Percentiles rank a stretch among this genome's conserved stretches.
phyloP scores from a whole-genome alignment of 2,888 invertebrate species.

The Eupithecia tripunctaria region DNA sequence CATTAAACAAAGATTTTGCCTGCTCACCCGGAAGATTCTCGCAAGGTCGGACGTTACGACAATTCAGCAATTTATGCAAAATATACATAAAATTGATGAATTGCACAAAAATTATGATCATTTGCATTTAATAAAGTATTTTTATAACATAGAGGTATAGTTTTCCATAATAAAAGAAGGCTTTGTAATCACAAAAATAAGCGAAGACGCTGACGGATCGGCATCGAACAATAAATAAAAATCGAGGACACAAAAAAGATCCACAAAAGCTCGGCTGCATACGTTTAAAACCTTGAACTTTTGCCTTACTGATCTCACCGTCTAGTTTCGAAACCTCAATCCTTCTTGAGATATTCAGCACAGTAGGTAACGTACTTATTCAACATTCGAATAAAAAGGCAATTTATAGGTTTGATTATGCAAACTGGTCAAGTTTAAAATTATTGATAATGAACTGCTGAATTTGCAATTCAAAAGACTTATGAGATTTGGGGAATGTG shows the following conservation, averaged over 20 bases:
- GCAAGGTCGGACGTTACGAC: slow-evolving; percentile 28
- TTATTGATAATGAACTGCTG: slow-evolving; percentile 14
- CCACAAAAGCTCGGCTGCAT: slow-evolving; percentile 33
- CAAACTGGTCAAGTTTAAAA: slow-evolving; percentile 24
- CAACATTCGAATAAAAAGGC: slow-evolving; percentile 36
- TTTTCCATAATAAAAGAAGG: background rate
- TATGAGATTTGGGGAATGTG: background rate
- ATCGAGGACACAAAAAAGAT: slow-evolving; percentile 37
- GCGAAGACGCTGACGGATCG: no score
- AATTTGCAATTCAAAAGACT: slow-evolving; percentile 3
- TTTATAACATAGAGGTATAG: background rate
- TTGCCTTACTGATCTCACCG: slow-evolving; percentile 49
- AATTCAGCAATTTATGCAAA: slow-evolving; percentile 23
- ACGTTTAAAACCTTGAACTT: slow-evolving; percentile 66
- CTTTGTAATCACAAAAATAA: no score
- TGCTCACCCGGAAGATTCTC: slow-evolving; percentile 28
- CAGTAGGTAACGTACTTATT: slow-evolving; percentile 29
- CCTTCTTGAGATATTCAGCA: slow-evolving; percentile 46
- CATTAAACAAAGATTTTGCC: slow-evolving; percentile 22
- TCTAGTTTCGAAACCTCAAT: slow-evolving; percentile 58
- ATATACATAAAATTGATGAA: background rate
- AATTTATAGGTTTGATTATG: slow-evolving; percentile 28
- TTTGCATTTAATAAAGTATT: background rate
- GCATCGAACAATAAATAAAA: slow-evolving; percentile 16
- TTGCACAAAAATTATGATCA: background rate